Evolutionary conservation across 1,140 invertebrate genomes (phyloP).

Genomic region (Amphibalanus amphitrite): DNA sequence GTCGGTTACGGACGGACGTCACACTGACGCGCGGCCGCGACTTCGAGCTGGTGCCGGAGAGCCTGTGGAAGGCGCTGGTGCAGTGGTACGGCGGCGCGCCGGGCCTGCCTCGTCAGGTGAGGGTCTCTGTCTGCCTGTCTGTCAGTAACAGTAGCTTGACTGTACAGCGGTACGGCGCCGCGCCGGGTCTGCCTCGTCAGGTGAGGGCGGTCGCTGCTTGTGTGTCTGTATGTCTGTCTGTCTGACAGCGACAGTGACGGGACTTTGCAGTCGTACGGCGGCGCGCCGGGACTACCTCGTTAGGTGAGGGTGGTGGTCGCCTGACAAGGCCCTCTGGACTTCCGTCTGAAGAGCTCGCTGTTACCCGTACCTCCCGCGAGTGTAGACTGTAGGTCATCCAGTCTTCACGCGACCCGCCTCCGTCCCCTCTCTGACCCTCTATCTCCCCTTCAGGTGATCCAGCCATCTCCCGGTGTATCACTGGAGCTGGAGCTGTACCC

Average conservation of each 20-base stretch:
- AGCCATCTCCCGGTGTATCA: conserved; percentile 24
- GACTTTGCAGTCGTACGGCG: conserved; percentile 71
- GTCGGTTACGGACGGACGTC: conserved; percentile 49
- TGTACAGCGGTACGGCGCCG: conserved; percentile 67
- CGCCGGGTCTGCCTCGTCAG: conserved; percentile 60
- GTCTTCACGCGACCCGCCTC: too few species aligned
- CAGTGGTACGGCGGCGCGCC: conserved; percentile 70
- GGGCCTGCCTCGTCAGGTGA: conserved; percentile 57
- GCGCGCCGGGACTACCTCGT: conserved; percentile 54
- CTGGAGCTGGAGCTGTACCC: conserved; percentile 69
- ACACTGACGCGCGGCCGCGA: conserved; percentile 50
- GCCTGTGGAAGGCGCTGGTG: conserved; percentile 62
- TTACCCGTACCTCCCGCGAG: too few species aligned
- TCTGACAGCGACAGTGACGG: too few species aligned
- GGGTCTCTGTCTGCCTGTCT: too few species aligned
- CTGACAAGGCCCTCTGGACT: too few species aligned
- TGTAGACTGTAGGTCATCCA: too few species aligned
- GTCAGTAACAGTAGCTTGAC: too few species aligned
- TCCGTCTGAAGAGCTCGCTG: too few species aligned
- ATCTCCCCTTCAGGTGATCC: conserved; percentile 24
- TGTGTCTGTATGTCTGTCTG: too few species aligned
- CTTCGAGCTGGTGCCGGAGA: conserved; percentile 65
- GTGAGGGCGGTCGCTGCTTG: conserved; percentile 30
- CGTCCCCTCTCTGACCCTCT: too few species aligned
- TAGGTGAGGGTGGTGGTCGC: conserved; percentile 46